Conservation (phyloP, 2,888 invertebrate genomes). For the Hipparchia sbordonii region DNA sequence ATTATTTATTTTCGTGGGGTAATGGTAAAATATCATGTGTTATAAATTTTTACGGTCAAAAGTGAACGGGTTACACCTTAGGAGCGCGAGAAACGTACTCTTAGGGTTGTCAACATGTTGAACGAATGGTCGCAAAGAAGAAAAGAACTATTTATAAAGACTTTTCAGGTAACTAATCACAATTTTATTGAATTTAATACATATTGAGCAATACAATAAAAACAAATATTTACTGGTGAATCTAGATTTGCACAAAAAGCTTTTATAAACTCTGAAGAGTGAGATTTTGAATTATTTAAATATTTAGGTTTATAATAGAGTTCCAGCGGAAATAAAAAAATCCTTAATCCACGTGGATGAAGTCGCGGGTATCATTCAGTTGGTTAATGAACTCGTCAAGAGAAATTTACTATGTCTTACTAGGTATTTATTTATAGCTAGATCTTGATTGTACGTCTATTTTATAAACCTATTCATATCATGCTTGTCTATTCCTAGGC, state of each 20-base stretch:
- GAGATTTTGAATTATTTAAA: no score
- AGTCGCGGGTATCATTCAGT: no score
- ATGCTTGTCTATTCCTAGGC: constrained; percentile 6
- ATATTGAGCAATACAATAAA: no score
- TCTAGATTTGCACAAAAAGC: no score
- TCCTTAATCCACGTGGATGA: no score
- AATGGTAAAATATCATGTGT: constrained; percentile 79
- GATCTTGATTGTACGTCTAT: not conserved
- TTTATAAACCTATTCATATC: not conserved
- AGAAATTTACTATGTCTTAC: not conserved
- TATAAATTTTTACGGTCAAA: constrained; percentile 62
- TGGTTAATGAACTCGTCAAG: not conserved
- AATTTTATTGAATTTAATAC: not conserved
- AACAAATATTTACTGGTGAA: no score
- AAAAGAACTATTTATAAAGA: constrained; percentile 62
- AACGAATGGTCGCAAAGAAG: constrained; percentile 78
- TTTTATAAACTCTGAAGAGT: no score
- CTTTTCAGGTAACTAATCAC: constrained; percentile 64
- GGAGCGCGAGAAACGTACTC: constrained; percentile 55
- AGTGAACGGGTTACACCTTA: constrained; percentile 60
- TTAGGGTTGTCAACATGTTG: constrained; percentile 73
- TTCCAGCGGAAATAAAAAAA: no score
- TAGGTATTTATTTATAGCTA: not conserved
- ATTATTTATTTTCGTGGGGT: constrained; percentile 74
- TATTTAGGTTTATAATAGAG: no score